Evolutionary conservation across 2,888 invertebrate species (phyloP).

Genomic region (Pseudococcus longispinus): DNA sequence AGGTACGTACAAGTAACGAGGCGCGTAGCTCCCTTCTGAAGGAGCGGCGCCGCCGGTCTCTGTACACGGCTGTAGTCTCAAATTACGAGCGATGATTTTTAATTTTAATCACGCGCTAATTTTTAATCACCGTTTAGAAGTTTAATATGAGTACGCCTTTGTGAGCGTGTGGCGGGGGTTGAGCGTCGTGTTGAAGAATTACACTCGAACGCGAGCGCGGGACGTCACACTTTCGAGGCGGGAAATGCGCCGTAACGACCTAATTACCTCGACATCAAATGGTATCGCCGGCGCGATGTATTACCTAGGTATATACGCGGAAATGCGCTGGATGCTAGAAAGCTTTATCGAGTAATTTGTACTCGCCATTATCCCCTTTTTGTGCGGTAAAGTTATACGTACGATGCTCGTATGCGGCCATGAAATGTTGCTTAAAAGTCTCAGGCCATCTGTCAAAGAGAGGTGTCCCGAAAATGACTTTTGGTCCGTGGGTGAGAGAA

Average conservation of each 20-base stretch:
- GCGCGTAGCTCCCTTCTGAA: neutral
- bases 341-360: slow-evolving; percentile 31
- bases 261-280: slow-evolving; percentile 19
- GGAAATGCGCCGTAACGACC: slow-evolving; percentile 14
- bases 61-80: neutral
- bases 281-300: neutral
- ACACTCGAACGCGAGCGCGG: neutral
- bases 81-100: slow-evolving; percentile 3
- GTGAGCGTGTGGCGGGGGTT: neutral
- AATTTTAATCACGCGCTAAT: slow-evolving; percentile 31
- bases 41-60: neutral
- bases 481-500: neutral
- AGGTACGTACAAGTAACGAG: neutral
- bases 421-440: neutral
- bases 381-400: neutral
- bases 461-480: neutral
- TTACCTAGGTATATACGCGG: neutral
- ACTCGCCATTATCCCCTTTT: slow-evolving; percentile 3
- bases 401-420: neutral
- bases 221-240: neutral
- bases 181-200: neutral
- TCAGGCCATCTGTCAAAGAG: neutral
- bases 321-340: neutral
- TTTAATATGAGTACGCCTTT: neutral
- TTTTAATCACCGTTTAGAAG: slow-evolving; percentile 23